Conservation (phyloP, 1,140 invertebrate species). For the Calliopsis andreniformis region DNA sequence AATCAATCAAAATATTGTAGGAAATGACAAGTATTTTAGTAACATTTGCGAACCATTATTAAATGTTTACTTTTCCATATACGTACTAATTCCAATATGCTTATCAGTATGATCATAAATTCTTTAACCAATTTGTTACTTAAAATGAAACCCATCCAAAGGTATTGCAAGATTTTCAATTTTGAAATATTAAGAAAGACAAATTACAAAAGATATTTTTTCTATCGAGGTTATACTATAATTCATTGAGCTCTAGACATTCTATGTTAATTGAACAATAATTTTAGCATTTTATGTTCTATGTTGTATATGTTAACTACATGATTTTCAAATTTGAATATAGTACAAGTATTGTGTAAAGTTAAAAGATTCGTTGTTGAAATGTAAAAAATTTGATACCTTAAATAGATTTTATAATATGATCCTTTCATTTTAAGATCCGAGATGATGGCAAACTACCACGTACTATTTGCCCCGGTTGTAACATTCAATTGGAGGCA, state of each 20-base stretch:
- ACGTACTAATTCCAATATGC: background rate
- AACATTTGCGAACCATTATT: background rate
- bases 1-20: background rate
- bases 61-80: background rate
- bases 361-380: too few relatives aligned
- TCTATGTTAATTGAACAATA: too few relatives aligned
- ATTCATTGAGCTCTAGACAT: too few relatives aligned
- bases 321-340: too few relatives aligned
- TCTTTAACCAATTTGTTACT: background rate
- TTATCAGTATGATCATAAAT: background rate
- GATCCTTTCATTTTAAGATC: constrained; percentile 80
- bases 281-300: too few relatives aligned
- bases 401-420: background rate
- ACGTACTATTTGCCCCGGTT: constrained; percentile 87
- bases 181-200: background rate
- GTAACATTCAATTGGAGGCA: constrained; percentile 87
- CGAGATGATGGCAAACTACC: constrained; percentile 86
- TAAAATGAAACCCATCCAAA: background rate
- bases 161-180: background rate
- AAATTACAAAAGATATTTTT: background rate
- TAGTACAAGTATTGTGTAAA: too few relatives aligned
- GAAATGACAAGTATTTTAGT: background rate
- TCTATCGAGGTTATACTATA: constrained; percentile 31
- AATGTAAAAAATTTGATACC: background rate
- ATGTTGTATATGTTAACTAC: too few relatives aligned